A percentile compares a stretch with the other conserved stretches of the same genome.
phyloP scores from a whole-genome alignment of 1,140 invertebrate genomes.

The Leptopilina boulardi region DNA sequence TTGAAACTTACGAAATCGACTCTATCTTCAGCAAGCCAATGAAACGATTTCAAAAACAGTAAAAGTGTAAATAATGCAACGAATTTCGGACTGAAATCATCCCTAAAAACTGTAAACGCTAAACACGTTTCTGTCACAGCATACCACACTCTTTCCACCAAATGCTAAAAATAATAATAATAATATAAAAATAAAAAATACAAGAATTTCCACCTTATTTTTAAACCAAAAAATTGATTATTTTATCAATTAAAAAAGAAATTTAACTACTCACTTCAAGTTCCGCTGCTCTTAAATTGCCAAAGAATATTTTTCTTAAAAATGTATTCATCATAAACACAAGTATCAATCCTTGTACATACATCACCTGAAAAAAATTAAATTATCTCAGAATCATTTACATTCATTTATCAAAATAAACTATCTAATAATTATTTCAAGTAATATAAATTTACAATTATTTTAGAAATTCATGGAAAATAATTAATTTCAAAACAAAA shows the following conservation, averaged over 20 bases:
- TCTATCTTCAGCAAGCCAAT: constrained; percentile 99
- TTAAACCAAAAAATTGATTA: too few species aligned
- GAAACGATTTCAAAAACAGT: constrained; percentile 99
- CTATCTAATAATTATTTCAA: neutral
- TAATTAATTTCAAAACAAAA: too few species aligned
- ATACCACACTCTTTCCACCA: constrained; percentile 99
- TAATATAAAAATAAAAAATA: neutral
- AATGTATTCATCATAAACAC: constrained; percentile 97
- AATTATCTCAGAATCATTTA: neutral
- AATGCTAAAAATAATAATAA: constrained; percentile 86
- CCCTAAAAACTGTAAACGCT: constrained; percentile 99
- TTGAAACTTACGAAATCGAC: constrained; percentile 95
- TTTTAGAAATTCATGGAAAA: too few species aligned
- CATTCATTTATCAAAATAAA: neutral
- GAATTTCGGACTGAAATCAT: constrained; percentile 99
- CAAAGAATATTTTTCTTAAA: constrained; percentile 97
- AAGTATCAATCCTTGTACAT: constrained; percentile 97
- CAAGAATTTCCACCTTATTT: too few species aligned
- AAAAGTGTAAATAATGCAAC: constrained; percentile 97
- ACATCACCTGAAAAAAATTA: constrained; percentile 90
- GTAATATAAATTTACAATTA: too few species aligned
- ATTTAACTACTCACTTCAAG: constrained; percentile 86
- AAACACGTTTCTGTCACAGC: constrained; percentile 99
- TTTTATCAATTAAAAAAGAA: constrained; percentile 6
- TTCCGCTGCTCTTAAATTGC: constrained; percentile 96